phyloP scores from a whole-genome alignment of 1,140 invertebrate genomes.

The Drosophila tsacasi region DNA sequence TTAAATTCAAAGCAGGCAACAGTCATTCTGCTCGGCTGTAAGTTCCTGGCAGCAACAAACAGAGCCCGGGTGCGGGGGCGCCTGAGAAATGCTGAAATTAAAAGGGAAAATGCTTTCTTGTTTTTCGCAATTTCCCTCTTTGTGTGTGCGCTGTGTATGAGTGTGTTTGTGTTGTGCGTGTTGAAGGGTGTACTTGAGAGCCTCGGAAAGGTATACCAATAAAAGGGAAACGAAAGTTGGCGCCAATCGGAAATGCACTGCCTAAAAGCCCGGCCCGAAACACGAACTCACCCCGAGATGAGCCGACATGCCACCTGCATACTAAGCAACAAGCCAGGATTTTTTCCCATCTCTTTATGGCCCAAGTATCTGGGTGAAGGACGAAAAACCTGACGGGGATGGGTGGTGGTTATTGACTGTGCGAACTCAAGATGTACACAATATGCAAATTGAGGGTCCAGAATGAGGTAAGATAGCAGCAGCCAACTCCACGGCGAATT shows the following conservation, averaged over 20 bases:
- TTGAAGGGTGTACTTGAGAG: conserved; percentile 62
- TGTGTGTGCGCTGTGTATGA: conserved; percentile 16
- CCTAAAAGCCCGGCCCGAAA: conserved; percentile 40
- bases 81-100: conserved; percentile 74
- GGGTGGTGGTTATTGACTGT: conserved; percentile 70
- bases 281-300: conserved; percentile 11
- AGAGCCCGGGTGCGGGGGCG: conserved; percentile 6
- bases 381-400: neutral
- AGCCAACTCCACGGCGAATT: conserved; percentile 28
- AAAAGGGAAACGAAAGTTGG: conserved; percentile 44
- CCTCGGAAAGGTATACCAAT: conserved; percentile 57
- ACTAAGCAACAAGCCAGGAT: conserved; percentile 65
- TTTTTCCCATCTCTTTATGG: conserved; percentile 18
- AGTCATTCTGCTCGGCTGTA: conserved; percentile 60
- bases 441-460: conserved; percentile 65
- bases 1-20: conserved; percentile 80
- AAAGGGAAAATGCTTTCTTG: conserved; percentile 67
- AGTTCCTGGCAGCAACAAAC: conserved; percentile 10
- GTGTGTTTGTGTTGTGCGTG: conserved; percentile 45
- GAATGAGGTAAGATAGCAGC: conserved; percentile 44
- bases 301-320: conserved; percentile 60
- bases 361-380: conserved; percentile 1
- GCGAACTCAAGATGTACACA: conserved; percentile 52
- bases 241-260: conserved; percentile 63
- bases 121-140: conserved; percentile 39